Evolutionary conservation across 2,797 vertebrate species (phyloP), one percentile per base, ranked within the genome.

Genomic region (Rhinella marina): DNA sequence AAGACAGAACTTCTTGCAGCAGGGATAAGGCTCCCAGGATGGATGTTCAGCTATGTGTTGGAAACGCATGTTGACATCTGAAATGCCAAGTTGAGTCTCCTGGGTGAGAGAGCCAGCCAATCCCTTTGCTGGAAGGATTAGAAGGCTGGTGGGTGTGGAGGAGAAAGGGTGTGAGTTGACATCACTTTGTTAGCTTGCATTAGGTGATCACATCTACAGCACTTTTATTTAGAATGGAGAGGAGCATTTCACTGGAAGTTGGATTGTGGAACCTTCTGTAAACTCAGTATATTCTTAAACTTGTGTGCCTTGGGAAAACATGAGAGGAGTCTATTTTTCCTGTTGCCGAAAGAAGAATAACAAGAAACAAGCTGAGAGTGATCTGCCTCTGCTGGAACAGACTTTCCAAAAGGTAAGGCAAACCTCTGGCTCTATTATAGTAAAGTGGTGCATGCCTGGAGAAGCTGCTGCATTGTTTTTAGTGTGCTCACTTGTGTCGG

Each of bases 21-120:
- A 66, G 21, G 48, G 32, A 82, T 19, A 17, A 6, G 62, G 61
- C 17, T 29, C 32, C 13, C 21, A 16, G 61, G 41, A 82, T 82
- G 62, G 41, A 66, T 66, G 41, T 82, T 66, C 80, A 66, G 61
- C 32, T 66, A 82, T 82, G 59, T 50, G 61, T 52, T 82, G 80
- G 80, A 66, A 82, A 82, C 80, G 7, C 80, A 27, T 82, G 61
- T 82, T 82, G 80, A 82, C 80, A 82, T 82, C 80, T 82, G 80
- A 82, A 82, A 82, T 82, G 80, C 80, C 80, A 81, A 81, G 32
- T 81, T 81, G 32, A 64, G 80, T 82, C 80, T 66, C 80, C 32
- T 82, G 80, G 59, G 80, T 82, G 59, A 82, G 61, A 3, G 80
- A 82, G 80, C 32, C 29, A 64, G 61, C 80, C 80, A 82, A 82